Evolutionary conservation across 2,888 invertebrate species (phyloP).

Genomic region (Macrosiphum euphorbiae): DNA sequence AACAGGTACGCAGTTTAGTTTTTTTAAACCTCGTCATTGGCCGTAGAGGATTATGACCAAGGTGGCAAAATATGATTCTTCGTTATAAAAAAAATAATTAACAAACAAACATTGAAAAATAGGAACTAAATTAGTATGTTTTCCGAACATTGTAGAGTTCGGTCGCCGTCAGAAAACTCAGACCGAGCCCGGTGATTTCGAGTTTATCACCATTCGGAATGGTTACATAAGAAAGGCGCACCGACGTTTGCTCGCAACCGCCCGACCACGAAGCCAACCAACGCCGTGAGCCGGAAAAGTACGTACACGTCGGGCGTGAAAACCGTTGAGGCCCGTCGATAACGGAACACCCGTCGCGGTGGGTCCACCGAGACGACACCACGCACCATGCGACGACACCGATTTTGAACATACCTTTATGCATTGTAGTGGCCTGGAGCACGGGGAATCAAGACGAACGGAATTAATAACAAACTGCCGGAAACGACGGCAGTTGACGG

Average conservation of each 20-base stretch:
- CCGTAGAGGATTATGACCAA: neutral
- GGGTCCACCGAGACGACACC: neutral
- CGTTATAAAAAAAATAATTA: neutral
- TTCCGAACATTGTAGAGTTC: neutral
- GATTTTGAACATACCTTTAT: neutral
- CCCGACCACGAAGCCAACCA: neutral
- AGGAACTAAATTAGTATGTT: neutral
- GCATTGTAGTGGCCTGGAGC: neutral
- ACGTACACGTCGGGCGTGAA: neutral
- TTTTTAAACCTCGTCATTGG: neutral
- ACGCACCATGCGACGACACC: neutral
- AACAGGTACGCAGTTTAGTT: neutral
- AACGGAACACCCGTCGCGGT: neutral
- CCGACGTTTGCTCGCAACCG: neutral
- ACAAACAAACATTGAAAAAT: neutral
- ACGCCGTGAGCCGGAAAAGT: neutral
- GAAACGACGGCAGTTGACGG: neutral
- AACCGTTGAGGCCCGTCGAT: neutral
- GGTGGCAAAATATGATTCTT: neutral
- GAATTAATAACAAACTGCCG: neutral
- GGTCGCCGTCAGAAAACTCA: neutral
- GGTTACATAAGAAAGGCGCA: neutral
- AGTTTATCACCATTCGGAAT: neutral
- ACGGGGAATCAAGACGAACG: neutral
- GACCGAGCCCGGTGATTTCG: neutral